Percentiles rank a stretch among this genome's conserved stretches.
Conservation (phyloP, 2,888 invertebrate genomes). For the Coenonympha glycerion region DNA sequence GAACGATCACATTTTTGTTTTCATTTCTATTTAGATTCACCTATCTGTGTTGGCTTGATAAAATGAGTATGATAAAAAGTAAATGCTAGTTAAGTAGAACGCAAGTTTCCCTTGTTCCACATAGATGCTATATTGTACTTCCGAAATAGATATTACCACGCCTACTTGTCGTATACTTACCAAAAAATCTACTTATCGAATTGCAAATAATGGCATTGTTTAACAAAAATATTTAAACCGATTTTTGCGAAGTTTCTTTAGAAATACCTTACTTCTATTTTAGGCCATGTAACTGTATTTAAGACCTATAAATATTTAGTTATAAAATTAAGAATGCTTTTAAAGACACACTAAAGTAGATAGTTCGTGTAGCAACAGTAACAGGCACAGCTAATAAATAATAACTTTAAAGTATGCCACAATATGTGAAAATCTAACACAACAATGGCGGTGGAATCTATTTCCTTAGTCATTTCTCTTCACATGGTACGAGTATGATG, state of each 20-base stretch:
- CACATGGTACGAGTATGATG: constrained; percentile 24
- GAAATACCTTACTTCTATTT: neutral
- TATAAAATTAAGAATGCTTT: neutral
- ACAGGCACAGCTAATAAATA: constrained; percentile 10
- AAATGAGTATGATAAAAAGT: too few relatives aligned
- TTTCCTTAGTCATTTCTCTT: constrained; percentile 29
- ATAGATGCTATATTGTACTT: neutral
- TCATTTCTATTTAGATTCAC: too few relatives aligned
- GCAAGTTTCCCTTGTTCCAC: neutral
- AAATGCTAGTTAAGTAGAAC: too few relatives aligned
- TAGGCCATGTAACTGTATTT: neutral
- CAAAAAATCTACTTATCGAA: too few relatives aligned
- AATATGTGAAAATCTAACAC: constrained; percentile 23
- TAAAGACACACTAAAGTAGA: neutral
- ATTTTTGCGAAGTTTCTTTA: too few relatives aligned
- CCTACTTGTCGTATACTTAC: too few relatives aligned
- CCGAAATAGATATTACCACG: neutral
- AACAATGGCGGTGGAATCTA: constrained; percentile 20
- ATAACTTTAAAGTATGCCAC: constrained; percentile 17
- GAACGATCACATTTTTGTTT: too few relatives aligned
- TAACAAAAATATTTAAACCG: too few relatives aligned
- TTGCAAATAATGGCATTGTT: too few relatives aligned
- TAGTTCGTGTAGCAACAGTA: constrained; percentile 1
- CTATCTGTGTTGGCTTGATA: too few relatives aligned
- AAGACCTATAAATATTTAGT: too few relatives aligned